Percentiles rank a stretch among this genome's conserved stretches.
These are phyloP conservation scores for Eulemur coronatus DNA, from an alignment of 2,797 vertebrate species.

Conservation along the genomic window DNA sequence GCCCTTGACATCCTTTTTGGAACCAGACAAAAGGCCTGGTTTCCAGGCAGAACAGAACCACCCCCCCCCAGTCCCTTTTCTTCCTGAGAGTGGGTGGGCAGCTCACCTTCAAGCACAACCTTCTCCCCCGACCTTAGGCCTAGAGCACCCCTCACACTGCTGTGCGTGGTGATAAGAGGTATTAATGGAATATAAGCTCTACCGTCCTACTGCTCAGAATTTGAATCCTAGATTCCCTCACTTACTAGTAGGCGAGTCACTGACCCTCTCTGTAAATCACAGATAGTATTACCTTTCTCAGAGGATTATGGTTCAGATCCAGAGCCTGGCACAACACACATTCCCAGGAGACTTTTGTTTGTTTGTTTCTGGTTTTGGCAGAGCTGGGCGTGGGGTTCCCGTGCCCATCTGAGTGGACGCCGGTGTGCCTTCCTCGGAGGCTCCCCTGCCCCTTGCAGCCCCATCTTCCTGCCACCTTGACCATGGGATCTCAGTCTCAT, in stretches of 20 bases:
- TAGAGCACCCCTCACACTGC: neutral
- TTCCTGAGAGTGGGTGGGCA: neutral
- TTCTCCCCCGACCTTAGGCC: neutral
- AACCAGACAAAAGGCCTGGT: neutral
- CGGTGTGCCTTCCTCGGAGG: neutral
- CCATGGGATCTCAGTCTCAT: neutral
- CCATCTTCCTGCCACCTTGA: neutral
- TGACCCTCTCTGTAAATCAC: neutral
- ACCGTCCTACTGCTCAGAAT: neutral
- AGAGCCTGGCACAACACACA: neutral
- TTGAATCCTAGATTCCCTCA: neutral
- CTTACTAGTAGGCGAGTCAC: neutral
- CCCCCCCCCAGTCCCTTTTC: neutral
- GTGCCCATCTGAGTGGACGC: neutral
- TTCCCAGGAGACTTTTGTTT: neutral
- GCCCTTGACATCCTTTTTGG: neutral
- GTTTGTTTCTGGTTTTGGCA: neutral
- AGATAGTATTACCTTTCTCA: neutral
- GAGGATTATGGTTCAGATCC: neutral
- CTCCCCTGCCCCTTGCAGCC: neutral
- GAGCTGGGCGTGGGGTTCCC: neutral
- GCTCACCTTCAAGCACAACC: neutral
- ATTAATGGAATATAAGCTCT: no score
- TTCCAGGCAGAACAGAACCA: neutral
- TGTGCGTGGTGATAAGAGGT: no score